Conservation (phyloP, 2,797 vertebrate genomes). For the Astyanax mexicanus region DNA sequence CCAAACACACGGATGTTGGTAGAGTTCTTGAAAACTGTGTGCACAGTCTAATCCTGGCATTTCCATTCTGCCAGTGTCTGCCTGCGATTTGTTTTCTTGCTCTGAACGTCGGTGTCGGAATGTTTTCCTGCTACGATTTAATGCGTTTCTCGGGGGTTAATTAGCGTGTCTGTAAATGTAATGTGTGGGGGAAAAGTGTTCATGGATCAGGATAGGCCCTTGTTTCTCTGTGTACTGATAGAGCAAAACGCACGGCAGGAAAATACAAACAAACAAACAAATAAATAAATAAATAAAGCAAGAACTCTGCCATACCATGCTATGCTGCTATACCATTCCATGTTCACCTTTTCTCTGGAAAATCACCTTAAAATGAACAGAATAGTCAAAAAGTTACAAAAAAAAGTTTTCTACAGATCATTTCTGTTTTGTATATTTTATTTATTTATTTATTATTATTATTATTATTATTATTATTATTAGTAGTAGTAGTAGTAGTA, state of each 20-base stretch:
- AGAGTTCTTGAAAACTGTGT: constrained; percentile 11
- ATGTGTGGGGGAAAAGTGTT: not conserved
- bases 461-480: no score
- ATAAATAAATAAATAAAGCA: no score
- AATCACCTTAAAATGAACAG: no score
- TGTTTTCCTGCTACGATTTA: not conserved
- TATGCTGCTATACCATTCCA: not conserved
- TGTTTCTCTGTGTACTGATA: not conserved
- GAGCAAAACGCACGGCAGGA: not conserved
- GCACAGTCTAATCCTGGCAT: constrained; percentile 9
- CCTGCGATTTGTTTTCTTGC: constrained; percentile 4
- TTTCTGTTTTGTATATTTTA: no score
- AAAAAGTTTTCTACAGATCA: no score
- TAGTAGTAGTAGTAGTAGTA: no score
- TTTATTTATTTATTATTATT: no score
- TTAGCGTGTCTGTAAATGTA: not conserved
- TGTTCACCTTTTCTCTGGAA: no score
- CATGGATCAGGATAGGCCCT: no score
- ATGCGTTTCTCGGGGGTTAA: not conserved
- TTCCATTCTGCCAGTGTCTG: not conserved
- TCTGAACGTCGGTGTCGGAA: not conserved
- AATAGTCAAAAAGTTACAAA: no score
- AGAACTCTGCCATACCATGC: no score
- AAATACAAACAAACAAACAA: no score
- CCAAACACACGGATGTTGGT: constrained; percentile 20